Base-by-base conservation (phyloP, 2,113 vertebrate genomes). In the Corythornis madagascariensis region DNA sequence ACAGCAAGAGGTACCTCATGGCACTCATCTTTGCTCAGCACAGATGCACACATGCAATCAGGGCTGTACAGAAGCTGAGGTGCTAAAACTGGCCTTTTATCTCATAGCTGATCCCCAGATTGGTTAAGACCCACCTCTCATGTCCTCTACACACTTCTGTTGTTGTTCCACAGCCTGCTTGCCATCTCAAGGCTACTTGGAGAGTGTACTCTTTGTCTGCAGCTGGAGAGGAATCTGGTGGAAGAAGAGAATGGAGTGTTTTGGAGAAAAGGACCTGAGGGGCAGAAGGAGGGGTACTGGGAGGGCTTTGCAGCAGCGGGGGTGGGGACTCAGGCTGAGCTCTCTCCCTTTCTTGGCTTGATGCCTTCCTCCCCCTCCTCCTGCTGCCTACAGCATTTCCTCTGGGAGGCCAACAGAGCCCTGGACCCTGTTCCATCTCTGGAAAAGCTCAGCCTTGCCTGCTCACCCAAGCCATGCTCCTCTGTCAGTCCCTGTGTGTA, bases 1-100 rank as follows among this genome's bases (percentile, higher is more conserved):
- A 2, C 0, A 5, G 17, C 9, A 42, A 12, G 50, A 45, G 24
- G 3, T 13, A 9, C n/a, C 10, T n/a, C n/a, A 1, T 1, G 9
- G 73, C 42, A 2, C 6, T 20, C 57, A 5, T 20, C 35, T 10
- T 57, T 1, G 1, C 31, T 35, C 38, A 65, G n/a, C 19, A 6
- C 31, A 26, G 70, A 28, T 4, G 3, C 26, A 8, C 13, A 4
- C 1, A 0, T 24, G 84, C 25, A 31, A 9, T 31, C 28, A 24
- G 83, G n/a, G 52, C 75, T 53, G 61, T 13, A 10, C 45, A 38
- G 53, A 75, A 85, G 55, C 40, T 45, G 20, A 16, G 38, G 7
- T 57, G 31, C 63, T 85, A 29, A 65, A 47, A 35, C 26, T 19
- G 29, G 5, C 29, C 24, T 59, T 47, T 47, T 21, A 31, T 14